A percentile compares a stretch with the other conserved stretches of the same genome.
phyloP scores from a whole-genome alignment of 2,113 vertebrate species.

The Xerus inauris region DNA sequence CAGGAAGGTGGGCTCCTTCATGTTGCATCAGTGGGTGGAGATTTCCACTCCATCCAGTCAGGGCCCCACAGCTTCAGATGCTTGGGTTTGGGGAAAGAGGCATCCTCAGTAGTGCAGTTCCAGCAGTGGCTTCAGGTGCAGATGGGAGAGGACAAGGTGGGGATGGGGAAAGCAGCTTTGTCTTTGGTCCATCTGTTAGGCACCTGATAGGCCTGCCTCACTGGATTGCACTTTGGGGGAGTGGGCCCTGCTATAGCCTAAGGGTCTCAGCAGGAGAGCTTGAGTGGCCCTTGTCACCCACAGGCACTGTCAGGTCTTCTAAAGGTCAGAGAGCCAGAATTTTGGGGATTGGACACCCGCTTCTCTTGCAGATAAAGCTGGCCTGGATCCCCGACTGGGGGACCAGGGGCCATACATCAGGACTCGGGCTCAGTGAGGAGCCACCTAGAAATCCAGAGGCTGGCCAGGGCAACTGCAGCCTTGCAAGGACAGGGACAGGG shows the following conservation, averaged over 20 bases:
- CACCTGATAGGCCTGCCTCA: fast-evolving
- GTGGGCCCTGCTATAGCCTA: background rate
- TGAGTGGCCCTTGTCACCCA: background rate
- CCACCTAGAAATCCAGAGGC: background rate
- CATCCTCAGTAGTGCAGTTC: too few relatives aligned
- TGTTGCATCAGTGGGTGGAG: too few relatives aligned
- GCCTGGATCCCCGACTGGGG: background rate
- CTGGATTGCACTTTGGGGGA: background rate
- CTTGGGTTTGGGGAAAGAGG: background rate
- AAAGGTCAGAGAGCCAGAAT: background rate
- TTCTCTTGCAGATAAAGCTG: background rate
- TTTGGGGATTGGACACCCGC: background rate
- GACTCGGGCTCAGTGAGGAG: background rate
- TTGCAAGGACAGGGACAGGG: background rate
- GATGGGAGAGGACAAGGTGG: background rate
- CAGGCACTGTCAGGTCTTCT: background rate
- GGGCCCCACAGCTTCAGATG: background rate
- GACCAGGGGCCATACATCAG: too few relatives aligned
- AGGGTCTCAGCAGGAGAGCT: background rate
- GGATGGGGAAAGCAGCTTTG: background rate
- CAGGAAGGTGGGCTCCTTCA: background rate
- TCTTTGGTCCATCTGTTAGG: background rate
- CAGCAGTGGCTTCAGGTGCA: background rate
- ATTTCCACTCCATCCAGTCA: background rate
- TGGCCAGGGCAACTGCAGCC: background rate